phyloP scores from a whole-genome alignment of 2,113 vertebrate species.

The Indicator indicator region DNA sequence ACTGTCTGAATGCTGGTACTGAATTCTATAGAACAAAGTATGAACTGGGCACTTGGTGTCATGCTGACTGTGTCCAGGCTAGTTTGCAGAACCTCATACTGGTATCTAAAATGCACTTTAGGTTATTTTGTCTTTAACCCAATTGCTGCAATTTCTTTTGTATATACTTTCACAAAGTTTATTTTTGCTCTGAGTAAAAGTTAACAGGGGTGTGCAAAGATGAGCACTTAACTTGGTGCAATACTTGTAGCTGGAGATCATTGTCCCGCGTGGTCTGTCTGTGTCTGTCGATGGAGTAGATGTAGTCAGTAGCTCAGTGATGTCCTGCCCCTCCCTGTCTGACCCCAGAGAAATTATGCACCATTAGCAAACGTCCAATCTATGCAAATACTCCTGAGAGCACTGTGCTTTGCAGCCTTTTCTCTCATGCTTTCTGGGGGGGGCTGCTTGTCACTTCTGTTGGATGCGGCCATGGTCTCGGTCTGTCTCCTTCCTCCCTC shows the following conservation, averaged over 20 bases:
- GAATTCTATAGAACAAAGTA: conserved; percentile 31
- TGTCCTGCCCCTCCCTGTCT: conserved; percentile 28
- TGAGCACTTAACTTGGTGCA: conserved; percentile 83
- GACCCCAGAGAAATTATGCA: conserved; percentile 66
- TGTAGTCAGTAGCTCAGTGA: conserved; percentile 18
- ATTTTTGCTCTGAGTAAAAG: conserved; percentile 81
- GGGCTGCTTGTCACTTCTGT: conserved; percentile 49
- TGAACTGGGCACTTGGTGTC: conserved; percentile 54
- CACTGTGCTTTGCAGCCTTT: conserved; percentile 50
- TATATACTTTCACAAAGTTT: conserved; percentile 81
- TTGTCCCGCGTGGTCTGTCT: conserved; percentile 56
- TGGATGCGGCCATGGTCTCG: not conserved
- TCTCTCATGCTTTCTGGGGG: conserved; percentile 55
- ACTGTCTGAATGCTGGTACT: conserved; percentile 53
- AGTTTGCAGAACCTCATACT: conserved; percentile 77
- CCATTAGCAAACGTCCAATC: conserved; percentile 71
- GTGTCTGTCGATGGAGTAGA: conserved; percentile 39
- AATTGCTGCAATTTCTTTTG: conserved; percentile 83
- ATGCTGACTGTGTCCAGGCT: conserved; percentile 72
- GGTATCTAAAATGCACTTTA: conserved; percentile 85
- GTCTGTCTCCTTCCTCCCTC: not conserved
- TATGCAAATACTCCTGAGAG: conserved; percentile 79
- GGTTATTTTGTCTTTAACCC: conserved; percentile 83
- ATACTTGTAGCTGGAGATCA: conserved; percentile 76
- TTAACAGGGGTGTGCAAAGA: conserved; percentile 77